These are phyloP conservation scores for Cheilosia pagana DNA, from an alignment of 2,888 invertebrate species.

Conservation along the genomic window DNA sequence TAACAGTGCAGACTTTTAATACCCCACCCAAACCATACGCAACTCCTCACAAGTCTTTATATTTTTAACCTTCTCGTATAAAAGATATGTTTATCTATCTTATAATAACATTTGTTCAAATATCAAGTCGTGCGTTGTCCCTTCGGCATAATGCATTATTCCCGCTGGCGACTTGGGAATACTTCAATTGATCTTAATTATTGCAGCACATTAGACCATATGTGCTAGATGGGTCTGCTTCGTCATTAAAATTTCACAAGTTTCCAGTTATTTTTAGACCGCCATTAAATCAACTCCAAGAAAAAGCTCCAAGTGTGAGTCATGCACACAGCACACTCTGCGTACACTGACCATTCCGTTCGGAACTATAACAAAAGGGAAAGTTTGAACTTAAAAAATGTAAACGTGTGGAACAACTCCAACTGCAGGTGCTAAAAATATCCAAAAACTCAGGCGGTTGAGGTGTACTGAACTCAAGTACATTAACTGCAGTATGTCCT, in stretches of 20 bases:
- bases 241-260: slow-evolving; percentile 52
- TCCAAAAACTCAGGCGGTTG: background rate
- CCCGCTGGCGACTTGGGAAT: slow-evolving; percentile 20
- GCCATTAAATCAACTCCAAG: slow-evolving; percentile 43
- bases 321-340: slow-evolving; percentile 11
- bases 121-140: slow-evolving; percentile 1
- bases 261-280: slow-evolving; percentile 58
- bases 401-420: slow-evolving; percentile 18
- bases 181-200: slow-evolving; percentile 9
- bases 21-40: background rate
- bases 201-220: slow-evolving; percentile 19
- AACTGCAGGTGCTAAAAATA: slow-evolving; percentile 37
- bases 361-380: slow-evolving; percentile 47
- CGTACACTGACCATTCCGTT: slow-evolving; percentile 10
- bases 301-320: slow-evolving; percentile 33
- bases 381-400: slow-evolving; percentile 30
- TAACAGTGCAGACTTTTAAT: background rate
- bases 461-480: background rate
- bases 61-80: background rate
- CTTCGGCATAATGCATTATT: slow-evolving; percentile 4
- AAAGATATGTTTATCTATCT: background rate
- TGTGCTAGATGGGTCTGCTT: slow-evolving; percentile 25
- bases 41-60: background rate
- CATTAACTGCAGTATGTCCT: slow-evolving; percentile 20
- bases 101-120: slow-evolving; percentile 16